Percentiles rank a stretch among this genome's conserved stretches.
phyloP scores from a whole-genome alignment of 2,797 vertebrate genomes.

The Falco rusticolus region DNA sequence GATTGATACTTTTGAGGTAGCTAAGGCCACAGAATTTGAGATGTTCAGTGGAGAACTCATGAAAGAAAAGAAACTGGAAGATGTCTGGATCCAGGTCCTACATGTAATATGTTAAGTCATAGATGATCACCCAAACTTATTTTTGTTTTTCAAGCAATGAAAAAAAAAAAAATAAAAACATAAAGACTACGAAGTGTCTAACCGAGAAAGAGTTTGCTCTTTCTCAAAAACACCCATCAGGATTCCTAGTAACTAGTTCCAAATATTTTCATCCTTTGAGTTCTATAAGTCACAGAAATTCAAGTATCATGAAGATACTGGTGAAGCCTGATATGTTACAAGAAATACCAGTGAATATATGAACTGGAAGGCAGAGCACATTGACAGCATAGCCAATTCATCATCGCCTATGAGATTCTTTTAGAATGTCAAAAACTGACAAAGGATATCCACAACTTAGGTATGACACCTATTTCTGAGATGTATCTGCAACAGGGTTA shows the following conservation, averaged over 20 bases:
- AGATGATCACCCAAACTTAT: neutral
- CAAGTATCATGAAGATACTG: neutral
- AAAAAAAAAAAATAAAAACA: neutral
- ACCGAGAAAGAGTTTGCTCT: neutral
- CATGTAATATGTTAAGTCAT: neutral
- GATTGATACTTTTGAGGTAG: neutral
- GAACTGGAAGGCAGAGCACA: neutral
- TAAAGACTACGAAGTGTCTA: neutral
- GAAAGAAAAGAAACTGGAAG: neutral
- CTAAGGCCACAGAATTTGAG: neutral
- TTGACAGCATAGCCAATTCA: neutral
- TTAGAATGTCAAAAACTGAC: conserved; percentile 6
- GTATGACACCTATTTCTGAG: neutral
- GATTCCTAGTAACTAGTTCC: neutral
- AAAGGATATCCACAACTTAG: neutral
- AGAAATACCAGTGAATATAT: neutral
- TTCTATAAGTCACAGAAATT: neutral
- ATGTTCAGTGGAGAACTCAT: neutral
- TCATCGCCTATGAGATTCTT: neutral
- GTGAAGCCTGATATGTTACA: neutral
- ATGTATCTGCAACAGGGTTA: neutral
- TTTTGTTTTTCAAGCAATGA: neutral
- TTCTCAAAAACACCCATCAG: neutral
- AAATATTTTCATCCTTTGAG: neutral
- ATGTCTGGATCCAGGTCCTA: neutral